Evolutionary conservation across 2,888 invertebrate species (phyloP).

Genomic region (Cantharis nigra): DNA sequence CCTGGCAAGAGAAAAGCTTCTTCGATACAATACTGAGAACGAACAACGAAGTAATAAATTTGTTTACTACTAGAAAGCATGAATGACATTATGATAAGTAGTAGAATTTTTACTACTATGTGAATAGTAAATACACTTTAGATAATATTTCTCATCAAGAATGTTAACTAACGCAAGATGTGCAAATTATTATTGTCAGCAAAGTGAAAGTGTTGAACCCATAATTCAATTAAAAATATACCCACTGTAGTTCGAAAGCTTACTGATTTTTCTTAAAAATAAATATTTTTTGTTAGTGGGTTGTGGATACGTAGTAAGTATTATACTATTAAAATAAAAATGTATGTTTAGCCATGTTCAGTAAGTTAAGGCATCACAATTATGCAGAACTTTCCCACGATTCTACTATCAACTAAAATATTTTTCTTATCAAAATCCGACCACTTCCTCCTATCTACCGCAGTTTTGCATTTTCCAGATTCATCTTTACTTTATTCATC

Average conservation of each 20-base stretch:
- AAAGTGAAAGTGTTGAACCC: not conserved
- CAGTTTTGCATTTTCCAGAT: conserved; percentile 14
- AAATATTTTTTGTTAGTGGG: not conserved
- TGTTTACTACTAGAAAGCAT: not conserved
- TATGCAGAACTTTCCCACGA: conserved; percentile 13
- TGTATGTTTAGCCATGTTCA: not conserved
- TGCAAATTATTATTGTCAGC: not conserved
- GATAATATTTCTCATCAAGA: not conserved
- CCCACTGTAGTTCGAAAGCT: not conserved
- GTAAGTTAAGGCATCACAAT: not conserved
- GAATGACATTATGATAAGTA: not conserved
- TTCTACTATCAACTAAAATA: conserved; percentile 7
- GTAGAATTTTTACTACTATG: not conserved
- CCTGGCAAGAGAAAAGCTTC: not conserved
- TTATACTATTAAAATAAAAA: not conserved
- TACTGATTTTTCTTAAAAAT: not conserved
- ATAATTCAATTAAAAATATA: not conserved
- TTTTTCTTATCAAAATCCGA: conserved; percentile 23
- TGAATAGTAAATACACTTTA: not conserved
- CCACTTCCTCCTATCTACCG: conserved; percentile 27
- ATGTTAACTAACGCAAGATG: not conserved
- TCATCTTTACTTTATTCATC: conserved; percentile 2
- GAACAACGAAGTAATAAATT: not conserved
- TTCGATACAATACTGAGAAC: not conserved
- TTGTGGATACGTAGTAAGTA: too few relatives aligned